phyloP scores from a whole-genome alignment of 2,888 invertebrate species.

The Mystacides longicornis region DNA sequence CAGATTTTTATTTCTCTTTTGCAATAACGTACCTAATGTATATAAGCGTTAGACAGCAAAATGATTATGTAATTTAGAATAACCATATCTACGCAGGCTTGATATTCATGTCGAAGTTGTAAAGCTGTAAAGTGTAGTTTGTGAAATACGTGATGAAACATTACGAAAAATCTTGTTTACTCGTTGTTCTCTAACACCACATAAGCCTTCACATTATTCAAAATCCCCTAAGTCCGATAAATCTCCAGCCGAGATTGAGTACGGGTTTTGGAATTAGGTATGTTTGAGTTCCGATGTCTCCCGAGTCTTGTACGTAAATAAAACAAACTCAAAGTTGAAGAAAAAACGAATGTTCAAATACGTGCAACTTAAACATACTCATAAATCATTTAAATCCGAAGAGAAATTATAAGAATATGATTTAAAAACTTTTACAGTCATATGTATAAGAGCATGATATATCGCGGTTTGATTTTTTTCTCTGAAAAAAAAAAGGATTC shows the following conservation, averaged over 20 bases:
- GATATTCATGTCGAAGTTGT: too few species aligned
- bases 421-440: too few species aligned
- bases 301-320: neutral
- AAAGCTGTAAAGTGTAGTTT: too few species aligned
- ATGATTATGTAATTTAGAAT: too few species aligned
- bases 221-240: neutral
- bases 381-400: neutral
- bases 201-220: neutral
- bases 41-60: too few species aligned
- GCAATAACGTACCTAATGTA: too few species aligned
- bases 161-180: slow-evolving; percentile 1
- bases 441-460: too few species aligned
- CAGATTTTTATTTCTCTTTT: too few species aligned
- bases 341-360: neutral
- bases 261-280: neutral
- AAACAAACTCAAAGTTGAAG: neutral
- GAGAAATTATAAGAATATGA: too few species aligned
- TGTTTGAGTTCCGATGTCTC: neutral
- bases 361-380: neutral
- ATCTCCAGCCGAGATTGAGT: neutral
- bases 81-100: too few species aligned
- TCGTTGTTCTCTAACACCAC: neutral
- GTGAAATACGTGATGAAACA: neutral
- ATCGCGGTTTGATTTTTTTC: too few species aligned
- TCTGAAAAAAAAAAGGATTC: too few species aligned